Evolutionary conservation across 2,113 vertebrate genomes (phyloP).

Genomic region (Martes martes): DNA sequence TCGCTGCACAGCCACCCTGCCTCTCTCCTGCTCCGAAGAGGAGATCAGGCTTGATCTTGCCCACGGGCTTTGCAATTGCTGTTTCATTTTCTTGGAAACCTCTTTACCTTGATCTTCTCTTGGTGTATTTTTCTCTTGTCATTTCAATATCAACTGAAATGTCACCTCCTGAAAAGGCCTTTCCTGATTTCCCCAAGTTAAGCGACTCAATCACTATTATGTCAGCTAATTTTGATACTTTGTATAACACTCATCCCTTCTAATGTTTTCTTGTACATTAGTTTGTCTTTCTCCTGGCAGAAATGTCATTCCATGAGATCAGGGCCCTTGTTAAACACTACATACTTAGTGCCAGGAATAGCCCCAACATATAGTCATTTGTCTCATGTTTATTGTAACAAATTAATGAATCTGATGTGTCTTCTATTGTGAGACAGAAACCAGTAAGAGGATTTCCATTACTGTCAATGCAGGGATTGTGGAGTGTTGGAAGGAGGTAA

Average conservation of each 20-base stretch:
- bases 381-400: background rate
- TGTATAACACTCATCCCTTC: background rate
- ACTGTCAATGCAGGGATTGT: background rate
- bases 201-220: background rate
- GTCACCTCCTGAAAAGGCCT: background rate
- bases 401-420: background rate
- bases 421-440: background rate
- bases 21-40: background rate
- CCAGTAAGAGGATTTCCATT: background rate
- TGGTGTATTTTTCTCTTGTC: background rate
- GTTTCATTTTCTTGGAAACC: background rate
- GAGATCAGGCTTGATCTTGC: background rate
- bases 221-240: background rate
- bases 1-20: fast-evolving
- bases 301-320: background rate
- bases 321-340: background rate
- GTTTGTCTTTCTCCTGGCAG: background rate
- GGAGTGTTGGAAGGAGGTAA: background rate
- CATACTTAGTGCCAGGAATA: background rate
- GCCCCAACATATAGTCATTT: background rate
- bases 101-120: background rate
- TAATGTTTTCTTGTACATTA: background rate
- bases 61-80: background rate
- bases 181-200: background rate
- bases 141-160: background rate